Conservation (phyloP, 2,888 invertebrate genomes). For the Patella ulyssiponensis region DNA sequence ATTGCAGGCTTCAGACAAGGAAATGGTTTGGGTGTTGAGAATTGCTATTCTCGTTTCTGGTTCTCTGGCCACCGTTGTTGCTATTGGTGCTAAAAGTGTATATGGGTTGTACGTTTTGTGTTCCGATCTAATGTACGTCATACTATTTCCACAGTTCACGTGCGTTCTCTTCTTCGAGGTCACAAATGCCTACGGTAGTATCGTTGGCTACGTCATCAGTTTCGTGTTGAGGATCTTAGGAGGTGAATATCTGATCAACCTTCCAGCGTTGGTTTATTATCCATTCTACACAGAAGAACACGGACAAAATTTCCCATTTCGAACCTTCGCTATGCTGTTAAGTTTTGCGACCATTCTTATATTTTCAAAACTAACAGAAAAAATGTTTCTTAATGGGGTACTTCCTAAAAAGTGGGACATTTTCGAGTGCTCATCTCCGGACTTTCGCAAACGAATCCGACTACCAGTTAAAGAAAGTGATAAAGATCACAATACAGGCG, state of each 20-base stretch:
- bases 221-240: slow-evolving; percentile 84
- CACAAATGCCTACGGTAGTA: slow-evolving; percentile 42
- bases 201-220: slow-evolving; percentile 78
- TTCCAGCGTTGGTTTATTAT: slow-evolving; percentile 34
- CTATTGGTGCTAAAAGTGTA: slow-evolving; percentile 43
- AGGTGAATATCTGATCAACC: slow-evolving; percentile 86
- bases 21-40: slow-evolving; percentile 51
- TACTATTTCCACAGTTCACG: slow-evolving; percentile 54
- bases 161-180: slow-evolving; percentile 34
- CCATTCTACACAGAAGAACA: slow-evolving; percentile 31
- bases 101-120: slow-evolving; percentile 53
- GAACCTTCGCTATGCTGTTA: slow-evolving; percentile 38
- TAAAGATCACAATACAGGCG: no score
- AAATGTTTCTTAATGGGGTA: slow-evolving; percentile 27
- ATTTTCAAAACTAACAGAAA: slow-evolving; percentile 31
- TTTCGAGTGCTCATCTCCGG: not conserved
- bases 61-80: slow-evolving; percentile 44
- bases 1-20: slow-evolving; percentile 48
- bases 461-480: no score
- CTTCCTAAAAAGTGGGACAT: slow-evolving; percentile 19
- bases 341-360: slow-evolving; percentile 17
- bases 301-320: slow-evolving; percentile 40
- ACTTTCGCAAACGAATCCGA: not conserved
- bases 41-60: slow-evolving; percentile 45
- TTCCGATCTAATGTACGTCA: slow-evolving; percentile 53